Conservation (phyloP, 37 sponge, comb jelly and placozoan genomes). For the Beroe ovata region DNA sequence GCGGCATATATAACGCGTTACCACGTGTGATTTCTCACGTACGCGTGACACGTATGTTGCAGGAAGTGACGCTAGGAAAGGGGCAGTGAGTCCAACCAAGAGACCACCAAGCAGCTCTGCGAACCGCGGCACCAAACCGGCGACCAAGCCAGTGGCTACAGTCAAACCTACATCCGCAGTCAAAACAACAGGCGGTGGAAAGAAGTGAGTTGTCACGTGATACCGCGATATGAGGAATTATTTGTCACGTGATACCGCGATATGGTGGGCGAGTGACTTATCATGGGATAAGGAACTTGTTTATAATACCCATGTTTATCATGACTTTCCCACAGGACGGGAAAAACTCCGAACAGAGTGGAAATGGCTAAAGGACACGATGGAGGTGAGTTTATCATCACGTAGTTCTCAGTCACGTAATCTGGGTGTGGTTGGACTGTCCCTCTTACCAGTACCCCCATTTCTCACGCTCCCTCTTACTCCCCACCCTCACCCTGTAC, state of each 20-base stretch:
- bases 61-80: not conserved
- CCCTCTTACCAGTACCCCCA: too few species aligned
- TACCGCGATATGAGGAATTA: too few species aligned
- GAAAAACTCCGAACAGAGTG: constrained; percentile 9
- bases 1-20: too few species aligned
- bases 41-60: too few species aligned
- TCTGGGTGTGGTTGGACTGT: too few species aligned
- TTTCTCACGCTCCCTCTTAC: too few species aligned
- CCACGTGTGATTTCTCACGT: too few species aligned
- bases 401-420: too few species aligned
- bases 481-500: not conserved
- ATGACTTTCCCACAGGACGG: not conserved
- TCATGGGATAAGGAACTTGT: too few species aligned
- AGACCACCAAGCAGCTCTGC: not conserved
- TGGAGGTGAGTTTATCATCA: constrained; percentile 32
- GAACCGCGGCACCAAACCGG: not conserved
- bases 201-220: not conserved
- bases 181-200: not conserved
- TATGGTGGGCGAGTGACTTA: too few species aligned
- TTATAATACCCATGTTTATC: too few species aligned
- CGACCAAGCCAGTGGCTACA: not conserved
- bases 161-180: not conserved
- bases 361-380: constrained; percentile 34
- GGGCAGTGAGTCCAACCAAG: not conserved
- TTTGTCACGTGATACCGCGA: too few species aligned